Percentiles rank a stretch among this genome's conserved stretches.
phyloP scores from a whole-genome alignment of 2,113 vertebrate genomes.

The Cottus gobio region DNA sequence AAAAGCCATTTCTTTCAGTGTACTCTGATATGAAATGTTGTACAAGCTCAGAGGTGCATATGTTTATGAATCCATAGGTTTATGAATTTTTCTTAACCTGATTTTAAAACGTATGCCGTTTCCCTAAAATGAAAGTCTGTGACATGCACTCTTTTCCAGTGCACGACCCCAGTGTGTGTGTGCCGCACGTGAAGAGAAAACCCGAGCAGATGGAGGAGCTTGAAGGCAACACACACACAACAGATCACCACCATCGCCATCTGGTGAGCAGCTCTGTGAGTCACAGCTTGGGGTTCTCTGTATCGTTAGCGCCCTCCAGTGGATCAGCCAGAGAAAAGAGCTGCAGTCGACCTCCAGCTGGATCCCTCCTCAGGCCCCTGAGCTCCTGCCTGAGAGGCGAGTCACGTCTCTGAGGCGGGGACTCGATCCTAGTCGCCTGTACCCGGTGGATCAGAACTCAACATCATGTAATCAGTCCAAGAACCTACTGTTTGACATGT shows the following conservation, averaged over 20 bases:
- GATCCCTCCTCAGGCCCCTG: not conserved
- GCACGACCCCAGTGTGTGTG: conserved; percentile 85
- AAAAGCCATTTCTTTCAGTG: too few species aligned
- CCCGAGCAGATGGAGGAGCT: conserved; percentile 82
- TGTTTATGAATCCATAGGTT: not conserved
- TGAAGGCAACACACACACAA: conserved; percentile 64
- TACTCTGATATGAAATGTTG: not conserved
- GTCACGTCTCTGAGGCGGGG: conserved; percentile 66
- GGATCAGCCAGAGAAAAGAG: conserved; percentile 85
- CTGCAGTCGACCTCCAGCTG: not conserved
- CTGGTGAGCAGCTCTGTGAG: conserved; percentile 60
- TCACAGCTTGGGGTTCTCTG: conserved; percentile 85
- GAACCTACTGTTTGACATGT: too few species aligned
- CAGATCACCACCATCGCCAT: conserved; percentile 50
- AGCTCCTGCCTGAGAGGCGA: conserved; percentile 48
- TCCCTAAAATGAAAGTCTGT: not conserved
- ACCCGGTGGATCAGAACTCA: too few species aligned
- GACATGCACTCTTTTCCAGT: not conserved
- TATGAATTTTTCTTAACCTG: not conserved
- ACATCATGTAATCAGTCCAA: too few species aligned
- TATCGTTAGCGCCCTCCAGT: conserved; percentile 86
- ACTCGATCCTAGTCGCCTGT: too few species aligned
- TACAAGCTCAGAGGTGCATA: not conserved
- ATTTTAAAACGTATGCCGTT: not conserved
- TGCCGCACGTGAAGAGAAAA: conserved; percentile 87